Base-by-base conservation (phyloP, 1,140 invertebrate species). In the Aphidius ervi region DNA sequence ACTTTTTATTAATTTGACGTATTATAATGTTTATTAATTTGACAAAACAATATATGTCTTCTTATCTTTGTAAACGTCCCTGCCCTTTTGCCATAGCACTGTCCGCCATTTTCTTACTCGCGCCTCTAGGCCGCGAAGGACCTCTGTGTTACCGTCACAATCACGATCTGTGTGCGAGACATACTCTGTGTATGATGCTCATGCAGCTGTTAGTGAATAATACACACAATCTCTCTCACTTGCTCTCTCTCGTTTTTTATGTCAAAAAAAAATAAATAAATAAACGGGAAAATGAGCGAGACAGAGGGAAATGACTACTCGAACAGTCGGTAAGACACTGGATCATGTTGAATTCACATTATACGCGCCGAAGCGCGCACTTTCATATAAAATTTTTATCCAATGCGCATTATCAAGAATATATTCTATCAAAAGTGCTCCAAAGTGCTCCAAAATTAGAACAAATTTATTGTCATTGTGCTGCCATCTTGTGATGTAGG, bases 101-200 rank as follows among this genome's bases (percentile, higher is more conserved):
- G 72, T 74, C 75, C 74, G 75, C 76, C 76, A 78, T 78, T 76
- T 78, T 78, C 71, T 74, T 74, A 70, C 70, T 71, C 70, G 69
- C 70, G 71, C 69, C 66, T 53, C 48, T 56, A 31, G 40, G 56
- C 49, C 20, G n/a, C 58, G 46, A 60, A 62, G 60, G 60, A 62
- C 60, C 60, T 62, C 55, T 57, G 60, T 62, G 47, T 56, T 59
- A 46, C 52, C 40, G 52, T 54, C 52, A 54, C 9, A 54, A 54
- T 54, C 39, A 43, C 42, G 7, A 43, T 16, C 7, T 43, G 42
- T 43, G 42, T 43, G 42, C 42, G 9, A 31, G 23, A 31, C 23
- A 31, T 31, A 31, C 23, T 31, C 23, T 31, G 2, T 31, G 23
- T 31, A 31, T 31, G 23, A 31, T 31, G 23, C 23, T 31, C 23